Conservation (phyloP, 2,113 vertebrate genomes). For the Oryzias woworae region DNA sequence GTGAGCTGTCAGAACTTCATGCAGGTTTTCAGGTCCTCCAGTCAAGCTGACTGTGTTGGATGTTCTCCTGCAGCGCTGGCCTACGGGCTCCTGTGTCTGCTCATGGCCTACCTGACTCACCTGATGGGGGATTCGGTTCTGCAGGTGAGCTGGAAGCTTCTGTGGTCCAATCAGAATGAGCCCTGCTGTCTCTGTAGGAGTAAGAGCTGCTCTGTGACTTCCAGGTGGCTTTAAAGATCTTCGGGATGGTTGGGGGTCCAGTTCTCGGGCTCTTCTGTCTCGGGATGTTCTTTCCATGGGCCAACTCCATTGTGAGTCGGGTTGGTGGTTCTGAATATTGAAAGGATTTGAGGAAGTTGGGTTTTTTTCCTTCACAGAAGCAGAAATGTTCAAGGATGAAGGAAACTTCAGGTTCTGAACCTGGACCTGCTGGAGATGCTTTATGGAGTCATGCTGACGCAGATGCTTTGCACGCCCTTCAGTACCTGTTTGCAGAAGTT, state of each 20-base stretch:
- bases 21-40: background rate
- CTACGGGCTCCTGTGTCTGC: conserved; percentile 91
- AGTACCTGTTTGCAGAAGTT: too few species aligned
- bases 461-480: too few species aligned
- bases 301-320: conserved; percentile 86
- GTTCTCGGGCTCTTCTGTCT: conserved; percentile 91
- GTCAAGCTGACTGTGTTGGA: conserved; percentile 2
- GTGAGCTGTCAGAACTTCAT: conserved; percentile 60
- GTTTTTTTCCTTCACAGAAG: too few species aligned
- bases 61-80: conserved; percentile 74
- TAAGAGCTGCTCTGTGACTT: background rate
- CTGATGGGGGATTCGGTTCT: conserved; percentile 85
- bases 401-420: too few species aligned
- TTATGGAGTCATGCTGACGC: too few species aligned
- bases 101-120: conserved; percentile 90
- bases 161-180: background rate
- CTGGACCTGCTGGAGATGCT: too few species aligned
- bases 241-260: conserved; percentile 91
- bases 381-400: too few species aligned
- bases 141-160: conserved; percentile 71
- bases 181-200: background rate
- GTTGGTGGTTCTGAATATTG: too few species aligned
- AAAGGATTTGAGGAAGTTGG: too few species aligned
- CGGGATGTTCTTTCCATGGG: conserved; percentile 92
- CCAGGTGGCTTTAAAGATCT: conserved; percentile 92